phyloP scores from a whole-genome alignment of 2,888 invertebrate species.

The Drosophila emarginata region DNA sequence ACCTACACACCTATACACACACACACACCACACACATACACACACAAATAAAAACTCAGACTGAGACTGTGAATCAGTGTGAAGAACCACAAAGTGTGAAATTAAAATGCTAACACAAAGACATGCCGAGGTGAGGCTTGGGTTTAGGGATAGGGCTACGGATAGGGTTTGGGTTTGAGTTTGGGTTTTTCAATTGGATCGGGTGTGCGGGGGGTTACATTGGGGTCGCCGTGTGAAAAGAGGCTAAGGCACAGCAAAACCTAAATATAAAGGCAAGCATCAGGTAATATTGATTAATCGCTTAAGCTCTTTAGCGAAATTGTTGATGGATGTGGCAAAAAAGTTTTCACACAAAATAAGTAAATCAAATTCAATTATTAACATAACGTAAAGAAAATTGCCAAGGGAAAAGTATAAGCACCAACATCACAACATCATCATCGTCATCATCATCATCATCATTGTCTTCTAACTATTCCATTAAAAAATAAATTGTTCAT shows the following conservation, averaged over 20 bases:
- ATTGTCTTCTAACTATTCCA: neutral
- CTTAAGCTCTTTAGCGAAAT: conserved; percentile 29
- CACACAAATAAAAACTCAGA: conserved; percentile 9
- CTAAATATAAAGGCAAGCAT: conserved; percentile 44
- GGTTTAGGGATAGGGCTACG: neutral
- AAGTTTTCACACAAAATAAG: conserved; percentile 1
- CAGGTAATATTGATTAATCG: conserved; percentile 44
- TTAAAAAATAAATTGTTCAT: neutral
- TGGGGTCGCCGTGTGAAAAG: neutral
- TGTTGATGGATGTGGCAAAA: conserved; percentile 21
- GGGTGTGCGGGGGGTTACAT: neutral
- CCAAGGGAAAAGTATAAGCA: neutral
- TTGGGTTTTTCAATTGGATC: neutral
- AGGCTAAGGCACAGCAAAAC: conserved; percentile 12
- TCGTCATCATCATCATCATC: too few species aligned
- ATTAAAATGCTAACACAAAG: conserved; percentile 44
- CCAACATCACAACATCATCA: neutral
- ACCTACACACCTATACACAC: conserved; percentile 12
- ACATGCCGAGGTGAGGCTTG: neutral
- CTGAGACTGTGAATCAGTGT: conserved; percentile 23
- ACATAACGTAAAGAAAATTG: conserved; percentile 4
- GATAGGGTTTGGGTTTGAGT: neutral
- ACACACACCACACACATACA: conserved; percentile 12
- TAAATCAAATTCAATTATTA: conserved; percentile 16
- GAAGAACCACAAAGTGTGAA: conserved; percentile 48